phyloP scores from a whole-genome alignment of 2,113 vertebrate genomes.

The Lota lota region DNA sequence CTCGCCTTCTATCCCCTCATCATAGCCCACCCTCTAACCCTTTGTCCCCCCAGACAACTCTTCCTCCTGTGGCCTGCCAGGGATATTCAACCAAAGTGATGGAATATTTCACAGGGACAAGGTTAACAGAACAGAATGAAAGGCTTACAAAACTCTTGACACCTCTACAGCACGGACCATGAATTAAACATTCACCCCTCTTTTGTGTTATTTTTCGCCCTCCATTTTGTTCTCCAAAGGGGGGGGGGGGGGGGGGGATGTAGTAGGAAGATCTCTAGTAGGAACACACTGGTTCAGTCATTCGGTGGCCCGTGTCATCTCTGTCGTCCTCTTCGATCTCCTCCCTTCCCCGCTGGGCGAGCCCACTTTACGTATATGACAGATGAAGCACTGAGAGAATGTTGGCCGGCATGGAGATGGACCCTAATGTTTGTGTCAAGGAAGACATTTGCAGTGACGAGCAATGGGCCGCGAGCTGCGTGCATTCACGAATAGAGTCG shows the following conservation, averaged over 20 bases:
- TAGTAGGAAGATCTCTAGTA: too few relatives aligned
- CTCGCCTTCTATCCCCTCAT: background rate
- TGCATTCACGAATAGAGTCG: too few relatives aligned
- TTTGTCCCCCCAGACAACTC: background rate
- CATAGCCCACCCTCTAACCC: background rate
- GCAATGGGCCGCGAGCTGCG: too few relatives aligned
- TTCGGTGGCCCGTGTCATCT: too few relatives aligned
- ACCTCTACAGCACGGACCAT: conserved; percentile 57
- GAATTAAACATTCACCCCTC: conserved; percentile 61
- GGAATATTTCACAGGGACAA: conserved; percentile 55
- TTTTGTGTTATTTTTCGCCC: conserved; percentile 29
- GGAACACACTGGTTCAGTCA: too few relatives aligned
- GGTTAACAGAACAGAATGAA: conserved; percentile 61
- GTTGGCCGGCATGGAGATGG: too few relatives aligned
- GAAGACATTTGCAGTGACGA: too few relatives aligned
- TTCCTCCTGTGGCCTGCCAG: conserved; percentile 16
- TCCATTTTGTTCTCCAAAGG: conserved; percentile 25
- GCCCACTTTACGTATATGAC: background rate
- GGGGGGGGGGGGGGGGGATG: too few relatives aligned
- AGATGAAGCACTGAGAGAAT: too few relatives aligned
- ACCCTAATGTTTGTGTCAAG: too few relatives aligned
- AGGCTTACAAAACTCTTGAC: conserved; percentile 67
- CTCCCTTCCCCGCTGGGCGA: background rate
- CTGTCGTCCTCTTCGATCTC: background rate
- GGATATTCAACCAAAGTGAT: conserved; percentile 62